phyloP scores from a whole-genome alignment of 2,888 invertebrate genomes.

The Leucoma salicis region DNA sequence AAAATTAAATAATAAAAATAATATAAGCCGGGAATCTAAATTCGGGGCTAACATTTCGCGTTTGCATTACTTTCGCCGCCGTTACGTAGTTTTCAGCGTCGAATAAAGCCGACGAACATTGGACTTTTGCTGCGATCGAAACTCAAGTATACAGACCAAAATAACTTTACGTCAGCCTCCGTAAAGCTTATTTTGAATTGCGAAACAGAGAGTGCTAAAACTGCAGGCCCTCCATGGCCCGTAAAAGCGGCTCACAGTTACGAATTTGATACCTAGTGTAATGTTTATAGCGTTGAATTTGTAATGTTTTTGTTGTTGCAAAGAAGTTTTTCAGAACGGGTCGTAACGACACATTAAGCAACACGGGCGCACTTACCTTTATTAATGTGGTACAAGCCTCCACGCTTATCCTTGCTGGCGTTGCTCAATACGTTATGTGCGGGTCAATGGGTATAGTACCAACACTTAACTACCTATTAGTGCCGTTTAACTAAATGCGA shows the following conservation, averaged over 20 bases:
- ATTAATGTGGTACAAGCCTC: constrained; percentile 74
- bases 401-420: constrained; percentile 48
- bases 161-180: constrained; percentile 25
- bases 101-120: constrained; percentile 38
- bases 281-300: constrained; percentile 36
- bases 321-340: constrained; percentile 73
- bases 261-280: constrained; percentile 41
- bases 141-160: constrained; percentile 28
- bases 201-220: constrained; percentile 45
- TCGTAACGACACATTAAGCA: constrained; percentile 77
- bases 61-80: constrained; percentile 52
- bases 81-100: constrained; percentile 50
- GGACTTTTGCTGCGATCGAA: constrained; percentile 53
- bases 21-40: constrained; percentile 26
- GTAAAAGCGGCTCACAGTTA: constrained; percentile 50
- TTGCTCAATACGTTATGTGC: constrained; percentile 45
- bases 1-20: constrained; percentile 21
- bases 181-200: constrained; percentile 50
- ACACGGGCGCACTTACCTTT: constrained; percentile 74
- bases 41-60: constrained; percentile 41
- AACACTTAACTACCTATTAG: constrained; percentile 53
- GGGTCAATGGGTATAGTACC: constrained; percentile 49
- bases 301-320: constrained; percentile 29
- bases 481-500: constrained; percentile 32
- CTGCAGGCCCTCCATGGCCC: constrained; percentile 58